Evolutionary conservation across 1,140 invertebrate species (phyloP).

Genomic region (Drosophila nebulosa): DNA sequence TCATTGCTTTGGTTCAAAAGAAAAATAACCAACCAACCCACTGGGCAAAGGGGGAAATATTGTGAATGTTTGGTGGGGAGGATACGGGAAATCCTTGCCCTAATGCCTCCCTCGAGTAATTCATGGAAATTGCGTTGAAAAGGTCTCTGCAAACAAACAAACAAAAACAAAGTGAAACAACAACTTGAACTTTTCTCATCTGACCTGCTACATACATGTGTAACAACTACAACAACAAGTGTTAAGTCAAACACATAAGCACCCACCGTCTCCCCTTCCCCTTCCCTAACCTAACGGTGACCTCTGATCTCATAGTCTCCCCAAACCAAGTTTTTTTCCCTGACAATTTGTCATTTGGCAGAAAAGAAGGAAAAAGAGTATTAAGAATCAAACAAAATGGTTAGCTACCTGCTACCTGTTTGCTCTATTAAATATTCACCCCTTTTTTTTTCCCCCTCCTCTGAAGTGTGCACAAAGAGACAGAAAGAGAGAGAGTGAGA

Average conservation of each 20-base stretch:
- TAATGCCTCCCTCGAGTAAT: constrained; percentile 62
- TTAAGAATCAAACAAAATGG: constrained; percentile 13
- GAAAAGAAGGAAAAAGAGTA: constrained; percentile 16
- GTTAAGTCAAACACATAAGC: constrained; percentile 56
- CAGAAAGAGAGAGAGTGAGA: neutral
- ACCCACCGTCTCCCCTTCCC: neutral
- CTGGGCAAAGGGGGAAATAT: neutral
- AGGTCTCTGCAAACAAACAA: constrained; percentile 37
- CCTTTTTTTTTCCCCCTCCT: constrained; percentile 35
- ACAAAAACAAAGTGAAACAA: neutral
- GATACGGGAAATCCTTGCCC: constrained; percentile 25
- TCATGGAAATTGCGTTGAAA: constrained; percentile 65
- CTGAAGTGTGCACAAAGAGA: too few species aligned
- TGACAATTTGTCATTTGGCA: constrained; percentile 71
- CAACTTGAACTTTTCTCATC: constrained; percentile 4
- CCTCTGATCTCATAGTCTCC: too few species aligned
- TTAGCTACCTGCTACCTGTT: constrained; percentile 27
- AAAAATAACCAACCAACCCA: neutral
- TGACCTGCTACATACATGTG: constrained; percentile 26
- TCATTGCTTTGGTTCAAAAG: neutral
- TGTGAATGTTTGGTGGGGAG: constrained; percentile 9
- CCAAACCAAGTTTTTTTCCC: constrained; percentile 15
- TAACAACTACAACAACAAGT: constrained; percentile 57
- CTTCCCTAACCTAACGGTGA: neutral
- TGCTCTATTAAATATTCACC: constrained; percentile 75